Evolutionary conservation across 2,113 vertebrate genomes (phyloP), one percentile per base, ranked within the genome.

Genomic region (Zonotrichia leucophrys): DNA sequence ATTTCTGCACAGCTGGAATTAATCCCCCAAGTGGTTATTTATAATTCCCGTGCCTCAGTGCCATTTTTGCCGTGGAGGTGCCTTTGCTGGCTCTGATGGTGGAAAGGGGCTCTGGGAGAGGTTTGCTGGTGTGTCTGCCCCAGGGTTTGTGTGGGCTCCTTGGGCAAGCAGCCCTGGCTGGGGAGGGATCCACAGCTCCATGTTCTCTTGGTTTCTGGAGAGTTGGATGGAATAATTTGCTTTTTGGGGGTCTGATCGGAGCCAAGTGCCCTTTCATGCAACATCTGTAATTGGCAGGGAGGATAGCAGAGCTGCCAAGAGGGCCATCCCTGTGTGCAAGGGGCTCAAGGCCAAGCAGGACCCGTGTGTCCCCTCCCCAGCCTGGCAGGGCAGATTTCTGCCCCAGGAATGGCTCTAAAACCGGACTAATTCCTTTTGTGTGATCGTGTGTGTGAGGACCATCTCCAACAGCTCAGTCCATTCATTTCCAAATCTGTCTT

Each of bases 71-170:
- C 30, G 46, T 14, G 66, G 41, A 73, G 49, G 9, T 49, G 25
- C 67, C 59, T 68, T 8, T 24, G 58, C 67, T 9, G 1, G 23
- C 44, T 12, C 0, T 0, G 7, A 0, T 16, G 66, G 4, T 31
- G 78, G 59, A 37, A 67, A 5, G 13, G 11, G 25, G 44, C 39
- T 42, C 28, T 52, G 27, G 33, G n/a, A 13, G 27, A 35, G 74
- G 23, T 85, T 28, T 1, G 2, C 5, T 35, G 63, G 3, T 4
- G 35, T 15, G 7, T 22, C 47, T 44, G 89, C 27, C 55, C 47
- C 62, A 21, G 53, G 7, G 5, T 41, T 5, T 41, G 21, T 3
- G 2, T 4, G 37, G 24, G 30, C 31, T 52, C 62, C 60, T 70
- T 58, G 62, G 69, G 44, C 39, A 31, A 1, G 11, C 28, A 42